Conservation (phyloP, 2,888 invertebrate species). For the Noctua pronuba region DNA sequence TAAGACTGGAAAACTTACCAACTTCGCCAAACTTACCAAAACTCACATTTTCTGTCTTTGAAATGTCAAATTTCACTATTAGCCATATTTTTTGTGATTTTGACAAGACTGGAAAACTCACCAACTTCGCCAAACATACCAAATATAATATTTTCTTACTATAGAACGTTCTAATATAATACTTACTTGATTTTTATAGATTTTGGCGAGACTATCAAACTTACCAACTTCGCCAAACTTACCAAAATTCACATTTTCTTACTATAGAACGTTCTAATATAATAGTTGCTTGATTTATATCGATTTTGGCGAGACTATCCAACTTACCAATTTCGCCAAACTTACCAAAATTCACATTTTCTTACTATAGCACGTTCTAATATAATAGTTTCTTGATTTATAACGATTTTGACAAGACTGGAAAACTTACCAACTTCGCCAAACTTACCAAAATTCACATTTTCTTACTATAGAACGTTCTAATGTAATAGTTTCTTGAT, state of each 20-base stretch:
- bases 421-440: not conserved
- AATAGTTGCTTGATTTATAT: not conserved
- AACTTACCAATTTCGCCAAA: not conserved
- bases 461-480: not conserved
- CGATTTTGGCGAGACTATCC: not conserved
- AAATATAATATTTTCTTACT: not conserved
- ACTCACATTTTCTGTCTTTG: not conserved
- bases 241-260: not conserved
- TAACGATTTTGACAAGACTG: not conserved
- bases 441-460: not conserved
- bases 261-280: not conserved
- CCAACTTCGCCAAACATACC: not conserved
- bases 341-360: not conserved
- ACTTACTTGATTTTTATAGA: not conserved
- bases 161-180: not conserved
- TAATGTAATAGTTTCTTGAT: not conserved
- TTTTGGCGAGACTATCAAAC: not conserved
- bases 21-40: constrained; percentile 1
- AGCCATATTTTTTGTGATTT: not conserved
- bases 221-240: not conserved
- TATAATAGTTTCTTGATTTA: not conserved
- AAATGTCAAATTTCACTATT: not conserved
- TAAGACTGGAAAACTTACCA: not conserved
- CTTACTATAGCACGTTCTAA: not conserved
- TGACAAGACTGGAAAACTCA: not conserved